Conservation (phyloP, 2,888 invertebrate species). For the Isoperla grammatica region DNA sequence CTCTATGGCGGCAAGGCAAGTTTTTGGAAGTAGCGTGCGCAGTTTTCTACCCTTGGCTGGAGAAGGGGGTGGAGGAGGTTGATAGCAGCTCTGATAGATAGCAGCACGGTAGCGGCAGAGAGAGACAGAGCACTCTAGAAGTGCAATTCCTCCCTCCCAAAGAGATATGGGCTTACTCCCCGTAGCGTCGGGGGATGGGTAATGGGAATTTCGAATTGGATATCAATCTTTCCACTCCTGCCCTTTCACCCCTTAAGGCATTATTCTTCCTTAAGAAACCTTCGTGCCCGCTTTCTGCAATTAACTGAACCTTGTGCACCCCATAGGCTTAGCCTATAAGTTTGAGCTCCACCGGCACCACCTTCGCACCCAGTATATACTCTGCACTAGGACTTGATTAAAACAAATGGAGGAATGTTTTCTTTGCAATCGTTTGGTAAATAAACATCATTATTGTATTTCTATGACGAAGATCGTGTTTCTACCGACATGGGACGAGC, state of each 20-base stretch:
- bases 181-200: constrained; percentile 25
- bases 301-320: background rate
- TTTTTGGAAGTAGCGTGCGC: background rate
- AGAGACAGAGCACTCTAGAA: constrained; percentile 4
- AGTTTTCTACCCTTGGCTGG: background rate
- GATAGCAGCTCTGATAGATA: constrained; percentile 18
- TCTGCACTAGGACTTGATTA: background rate
- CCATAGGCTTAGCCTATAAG: background rate
- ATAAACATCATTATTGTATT: too few relatives aligned
- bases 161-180: constrained; percentile 20
- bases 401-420: background rate
- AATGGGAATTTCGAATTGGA: constrained; percentile 31
- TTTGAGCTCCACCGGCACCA: background rate
- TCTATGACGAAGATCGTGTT: too few relatives aligned
- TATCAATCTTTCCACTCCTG: constrained; percentile 28
- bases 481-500: too few relatives aligned
- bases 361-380: background rate
- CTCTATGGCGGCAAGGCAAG: too few relatives aligned
- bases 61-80: constrained; percentile 7
- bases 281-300: constrained; percentile 5
- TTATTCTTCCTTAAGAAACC: constrained; percentile 20
- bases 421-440: background rate
- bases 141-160: constrained; percentile 15
- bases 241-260: constrained; percentile 17
- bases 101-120: constrained; percentile 10